Evolutionary conservation across 2,797 vertebrate genomes (phyloP).

Genomic region (Lacerta viridis): DNA sequence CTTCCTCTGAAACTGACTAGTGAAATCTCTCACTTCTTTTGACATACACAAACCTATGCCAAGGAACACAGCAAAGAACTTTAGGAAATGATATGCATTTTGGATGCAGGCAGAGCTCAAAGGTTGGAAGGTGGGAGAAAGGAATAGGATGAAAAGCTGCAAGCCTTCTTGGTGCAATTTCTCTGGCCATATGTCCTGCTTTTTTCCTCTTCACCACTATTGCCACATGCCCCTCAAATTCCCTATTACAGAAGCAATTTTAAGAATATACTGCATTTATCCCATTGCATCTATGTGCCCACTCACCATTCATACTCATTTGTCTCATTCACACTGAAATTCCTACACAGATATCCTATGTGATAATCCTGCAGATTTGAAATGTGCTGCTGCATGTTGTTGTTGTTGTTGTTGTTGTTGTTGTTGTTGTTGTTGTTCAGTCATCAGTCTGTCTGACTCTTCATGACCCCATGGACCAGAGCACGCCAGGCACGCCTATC

Average conservation of each 20-base stretch:
- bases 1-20: not conserved
- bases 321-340: not conserved
- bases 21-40: not conserved
- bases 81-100: not conserved
- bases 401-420: too few relatives aligned
- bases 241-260: not conserved
- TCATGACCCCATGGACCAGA: too few relatives aligned
- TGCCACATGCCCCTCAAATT: not conserved
- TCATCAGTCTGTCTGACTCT: too few relatives aligned
- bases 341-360: not conserved
- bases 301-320: not conserved
- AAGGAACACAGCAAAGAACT: not conserved
- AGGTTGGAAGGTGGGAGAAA: not conserved
- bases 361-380: not conserved
- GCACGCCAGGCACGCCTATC: too few relatives aligned
- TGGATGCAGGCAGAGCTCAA: not conserved
- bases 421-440: too few relatives aligned
- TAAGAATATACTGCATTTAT: not conserved
- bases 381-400: not conserved
- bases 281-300: not conserved
- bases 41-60: not conserved
- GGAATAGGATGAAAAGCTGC: not conserved
- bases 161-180: not conserved
- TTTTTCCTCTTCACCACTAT: not conserved
- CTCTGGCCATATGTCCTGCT: not conserved